Conservation (phyloP, 2,113 vertebrate genomes). For the Podocnemis expansa region DNA sequence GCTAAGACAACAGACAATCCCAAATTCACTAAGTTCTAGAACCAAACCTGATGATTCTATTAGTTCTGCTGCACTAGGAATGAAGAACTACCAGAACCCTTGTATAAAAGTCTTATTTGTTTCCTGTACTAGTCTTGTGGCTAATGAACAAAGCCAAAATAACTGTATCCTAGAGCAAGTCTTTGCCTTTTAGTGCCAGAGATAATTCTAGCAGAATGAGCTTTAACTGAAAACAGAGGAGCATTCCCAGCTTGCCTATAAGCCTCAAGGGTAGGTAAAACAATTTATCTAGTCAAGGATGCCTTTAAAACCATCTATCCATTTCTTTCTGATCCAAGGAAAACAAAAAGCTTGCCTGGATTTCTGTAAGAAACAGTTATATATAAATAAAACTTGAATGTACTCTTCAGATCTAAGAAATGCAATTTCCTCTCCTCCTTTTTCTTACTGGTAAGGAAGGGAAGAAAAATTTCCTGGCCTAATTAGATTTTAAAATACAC, state of each 20-base stretch:
- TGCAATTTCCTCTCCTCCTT: slow-evolving; percentile 21
- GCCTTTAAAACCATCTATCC: background rate
- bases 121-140: slow-evolving; percentile 20
- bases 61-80: background rate
- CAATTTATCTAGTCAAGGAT: background rate
- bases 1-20: background rate
- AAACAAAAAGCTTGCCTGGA: background rate
- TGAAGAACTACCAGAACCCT: background rate
- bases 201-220: slow-evolving; percentile 24
- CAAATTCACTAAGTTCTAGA: background rate
- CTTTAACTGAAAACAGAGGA: background rate
- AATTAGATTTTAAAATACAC: slow-evolving; percentile 37
- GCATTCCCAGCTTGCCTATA: background rate
- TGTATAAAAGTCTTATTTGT: background rate
- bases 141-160: slow-evolving; percentile 39
- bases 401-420: background rate
- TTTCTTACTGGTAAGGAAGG: background rate
- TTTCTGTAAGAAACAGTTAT: background rate
- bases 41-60: background rate
- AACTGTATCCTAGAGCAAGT: slow-evolving; percentile 24
- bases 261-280: background rate
- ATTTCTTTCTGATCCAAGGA: background rate
- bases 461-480: slow-evolving; percentile 22
- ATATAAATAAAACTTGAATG: slow-evolving; percentile 21
- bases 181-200: slow-evolving; percentile 9